Base-by-base conservation (phyloP, 2,888 invertebrate genomes). In the Tryphoninae sp. region DNA sequence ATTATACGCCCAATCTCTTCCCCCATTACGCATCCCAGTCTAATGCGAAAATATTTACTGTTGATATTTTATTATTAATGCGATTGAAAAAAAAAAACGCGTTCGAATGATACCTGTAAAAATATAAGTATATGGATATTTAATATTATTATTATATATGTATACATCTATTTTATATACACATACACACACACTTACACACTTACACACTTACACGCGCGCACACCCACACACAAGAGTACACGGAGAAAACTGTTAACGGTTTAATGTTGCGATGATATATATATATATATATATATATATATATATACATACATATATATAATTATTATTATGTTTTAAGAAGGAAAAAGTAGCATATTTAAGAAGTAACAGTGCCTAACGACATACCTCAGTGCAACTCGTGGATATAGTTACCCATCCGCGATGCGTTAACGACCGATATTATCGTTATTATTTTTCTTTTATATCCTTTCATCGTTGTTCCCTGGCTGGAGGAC, bases 301-400 rank as follows among this genome's bases (percentile, higher is more conserved):
- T 26, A 82, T 19, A 19, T 19, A 19, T 19, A 82, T 78, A 80
- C 80, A 68, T 67, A 65, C 78, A 71, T 80, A 65, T 72, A 80
- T 79, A 81, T 81, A 84, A 58, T 83, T 81, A 81, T 79, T 81
- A 80, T 81, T 69, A 68, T 68, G 77, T 72, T 55, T 55, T 55
- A 82, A 80, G 49, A 58, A 64, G 49, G 19, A 78, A 61, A 68
- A 68, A 79, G 42, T 77, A 78, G 55, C 67, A 79, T 77, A 80
- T 75, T 76, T 78, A 69, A 76, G 80, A 16, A 68, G 53, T 11
- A 33, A 62, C 64, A 71, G 79, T 89, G 88, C 88, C 90, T 89
- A 90, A 89, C 88, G 89, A 90, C 86, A 90, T 91, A 90, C 90
- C 90, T 91, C 90, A 90, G 84, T 85, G 86, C 86, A 82, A 85